Evolutionary conservation across 2,797 vertebrate species (phyloP).

Genomic region (Sebastes melanostomus): DNA sequence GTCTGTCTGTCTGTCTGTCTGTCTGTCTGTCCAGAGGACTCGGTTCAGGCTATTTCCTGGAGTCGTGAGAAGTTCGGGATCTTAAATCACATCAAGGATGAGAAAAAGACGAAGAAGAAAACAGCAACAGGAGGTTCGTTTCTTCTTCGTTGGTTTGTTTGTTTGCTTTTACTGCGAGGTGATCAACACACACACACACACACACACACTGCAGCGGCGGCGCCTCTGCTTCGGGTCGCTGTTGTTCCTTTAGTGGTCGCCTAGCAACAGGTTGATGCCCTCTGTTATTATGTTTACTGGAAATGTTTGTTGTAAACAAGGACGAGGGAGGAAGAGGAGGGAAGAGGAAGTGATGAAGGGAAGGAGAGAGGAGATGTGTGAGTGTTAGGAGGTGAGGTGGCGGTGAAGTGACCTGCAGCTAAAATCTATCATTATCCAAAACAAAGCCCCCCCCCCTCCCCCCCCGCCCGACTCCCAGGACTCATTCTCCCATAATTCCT

Average conservation of each 20-base stretch:
- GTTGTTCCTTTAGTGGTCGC: conserved; percentile 62
- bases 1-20: background rate
- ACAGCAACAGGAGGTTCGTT: background rate
- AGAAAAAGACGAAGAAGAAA: background rate
- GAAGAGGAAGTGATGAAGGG: background rate
- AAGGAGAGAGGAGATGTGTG: background rate
- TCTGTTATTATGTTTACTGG: conserved; percentile 68
- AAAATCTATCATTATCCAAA: conserved; percentile 75
- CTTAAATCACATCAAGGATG: background rate
- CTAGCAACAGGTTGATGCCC: conserved; percentile 66
- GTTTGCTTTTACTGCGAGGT: conserved; percentile 7
- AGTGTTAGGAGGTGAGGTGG: conserved; percentile 42
- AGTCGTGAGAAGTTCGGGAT: background rate
- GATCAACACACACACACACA: conserved; percentile 15
- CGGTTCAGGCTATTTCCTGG: background rate
- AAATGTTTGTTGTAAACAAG: conserved; percentile 72
- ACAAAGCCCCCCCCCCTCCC: conserved; percentile 64
- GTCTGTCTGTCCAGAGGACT: background rate
- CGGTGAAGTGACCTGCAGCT: conserved; percentile 38
- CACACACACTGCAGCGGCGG: background rate
- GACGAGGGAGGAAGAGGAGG: conserved; percentile 7
- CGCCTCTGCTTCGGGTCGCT: conserved; percentile 8
- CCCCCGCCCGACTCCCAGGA: conserved; percentile 55
- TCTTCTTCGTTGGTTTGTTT: conserved; percentile 14
- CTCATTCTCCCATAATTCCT: conserved; percentile 67